Evolutionary conservation across 2,113 vertebrate genomes (phyloP).

Genomic region (Leucopsar rothschildi): DNA sequence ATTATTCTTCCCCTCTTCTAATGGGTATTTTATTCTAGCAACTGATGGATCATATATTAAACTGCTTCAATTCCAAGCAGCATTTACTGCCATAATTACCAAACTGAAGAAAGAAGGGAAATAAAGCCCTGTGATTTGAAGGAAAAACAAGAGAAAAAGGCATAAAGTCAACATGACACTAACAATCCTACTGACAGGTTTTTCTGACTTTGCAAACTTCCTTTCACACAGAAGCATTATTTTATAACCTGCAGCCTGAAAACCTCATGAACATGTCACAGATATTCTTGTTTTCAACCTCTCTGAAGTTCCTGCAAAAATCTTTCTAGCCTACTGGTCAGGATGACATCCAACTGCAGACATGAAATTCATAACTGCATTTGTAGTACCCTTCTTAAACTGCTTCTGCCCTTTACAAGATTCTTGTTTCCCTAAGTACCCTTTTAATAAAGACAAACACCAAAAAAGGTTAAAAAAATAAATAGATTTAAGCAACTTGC

Average conservation of each 20-base stretch:
- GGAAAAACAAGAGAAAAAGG: not conserved
- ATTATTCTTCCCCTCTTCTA: conserved; percentile 47
- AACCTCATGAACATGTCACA: not conserved
- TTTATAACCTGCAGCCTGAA: not conserved
- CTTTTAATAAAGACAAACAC: not conserved
- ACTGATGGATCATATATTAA: conserved; percentile 63
- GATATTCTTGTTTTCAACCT: not conserved
- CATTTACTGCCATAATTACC: conserved; percentile 62
- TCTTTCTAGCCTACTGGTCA: not conserved
- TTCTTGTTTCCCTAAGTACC: not conserved
- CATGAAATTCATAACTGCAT: not conserved
- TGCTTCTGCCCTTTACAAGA: not conserved
- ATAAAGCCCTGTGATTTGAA: not conserved
- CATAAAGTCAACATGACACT: not conserved
- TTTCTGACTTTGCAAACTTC: not conserved
- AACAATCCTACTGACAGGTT: not conserved
- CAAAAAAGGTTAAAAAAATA: not conserved
- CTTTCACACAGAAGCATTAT: not conserved
- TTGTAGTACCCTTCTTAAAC: not conserved
- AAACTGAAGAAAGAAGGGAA: not conserved
- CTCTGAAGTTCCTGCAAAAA: not conserved
- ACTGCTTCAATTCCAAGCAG: conserved; percentile 67
- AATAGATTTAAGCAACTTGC: not conserved
- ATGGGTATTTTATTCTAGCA: conserved; percentile 60
- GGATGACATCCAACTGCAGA: not conserved